Evolutionary conservation across 2,113 vertebrate species (phyloP).

Genomic region (Willisornis vidua): DNA sequence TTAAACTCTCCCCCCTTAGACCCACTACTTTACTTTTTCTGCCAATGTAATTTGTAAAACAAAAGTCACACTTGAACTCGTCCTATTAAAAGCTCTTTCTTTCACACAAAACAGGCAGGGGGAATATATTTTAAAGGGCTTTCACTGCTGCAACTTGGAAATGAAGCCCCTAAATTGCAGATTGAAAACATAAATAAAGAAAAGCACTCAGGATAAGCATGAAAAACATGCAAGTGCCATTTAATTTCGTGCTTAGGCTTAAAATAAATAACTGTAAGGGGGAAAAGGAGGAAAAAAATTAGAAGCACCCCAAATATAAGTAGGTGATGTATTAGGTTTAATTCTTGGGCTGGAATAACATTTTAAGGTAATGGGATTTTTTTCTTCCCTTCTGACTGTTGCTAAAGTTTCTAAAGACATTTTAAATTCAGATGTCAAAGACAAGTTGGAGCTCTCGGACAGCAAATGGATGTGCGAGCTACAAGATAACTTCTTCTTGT

Average conservation of each 20-base stretch:
- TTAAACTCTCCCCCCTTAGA: not conserved
- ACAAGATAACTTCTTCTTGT: not conserved
- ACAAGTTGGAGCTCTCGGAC: not conserved
- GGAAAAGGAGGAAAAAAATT: fast-evolving
- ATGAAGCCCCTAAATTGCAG: not conserved
- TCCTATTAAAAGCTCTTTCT: not conserved
- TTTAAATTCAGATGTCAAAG: slow-evolving; percentile 28
- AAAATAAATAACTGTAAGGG: slow-evolving; percentile 13
- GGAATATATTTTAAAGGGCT: not conserved
- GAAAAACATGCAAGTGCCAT: not conserved
- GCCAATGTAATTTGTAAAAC: not conserved
- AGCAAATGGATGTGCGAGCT: not conserved
- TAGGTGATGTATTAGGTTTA: not conserved
- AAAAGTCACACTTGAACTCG: not conserved
- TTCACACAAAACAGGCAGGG: not conserved
- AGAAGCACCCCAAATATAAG: not conserved
- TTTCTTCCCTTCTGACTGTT: not conserved
- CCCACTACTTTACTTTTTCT: not conserved
- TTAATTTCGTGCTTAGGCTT: not conserved
- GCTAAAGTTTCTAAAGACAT: not conserved
- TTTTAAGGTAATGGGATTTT: slow-evolving; percentile 37
- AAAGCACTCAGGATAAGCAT: not conserved
- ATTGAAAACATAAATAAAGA: not conserved
- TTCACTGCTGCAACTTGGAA: not conserved
- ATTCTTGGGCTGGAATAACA: not conserved